These are phyloP conservation scores for Drosophila fungiperda DNA, from an alignment of 2,888 invertebrate genomes.

Conservation along the genomic window DNA sequence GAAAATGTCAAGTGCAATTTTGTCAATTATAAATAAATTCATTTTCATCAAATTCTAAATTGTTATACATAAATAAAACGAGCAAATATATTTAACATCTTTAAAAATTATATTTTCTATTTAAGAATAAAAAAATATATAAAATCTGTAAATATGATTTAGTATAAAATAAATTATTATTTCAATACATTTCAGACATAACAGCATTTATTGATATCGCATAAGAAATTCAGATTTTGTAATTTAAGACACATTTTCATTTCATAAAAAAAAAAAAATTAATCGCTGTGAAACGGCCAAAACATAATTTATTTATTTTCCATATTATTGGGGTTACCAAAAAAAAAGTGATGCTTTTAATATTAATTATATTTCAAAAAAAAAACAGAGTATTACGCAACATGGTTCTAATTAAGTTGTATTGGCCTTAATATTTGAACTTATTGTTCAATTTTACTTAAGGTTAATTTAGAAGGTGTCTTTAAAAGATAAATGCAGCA, in stretches of 20 bases:
- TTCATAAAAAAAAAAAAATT: no score
- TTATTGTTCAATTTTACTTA: neutral
- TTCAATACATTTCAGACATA: no score
- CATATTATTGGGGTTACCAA: no score
- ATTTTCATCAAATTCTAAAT: neutral
- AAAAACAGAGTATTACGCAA: neutral
- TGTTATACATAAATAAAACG: no score
- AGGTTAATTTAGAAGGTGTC: conserved; percentile 8
- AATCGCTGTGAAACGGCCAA: no score
- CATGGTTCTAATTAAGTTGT: neutral
- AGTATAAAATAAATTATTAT: no score
- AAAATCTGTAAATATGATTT: no score
- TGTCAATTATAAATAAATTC: conserved; percentile 7
- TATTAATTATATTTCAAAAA: neutral
- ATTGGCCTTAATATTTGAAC: neutral
- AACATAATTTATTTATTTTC: no score
- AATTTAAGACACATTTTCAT: neutral
- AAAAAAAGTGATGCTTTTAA: no score
- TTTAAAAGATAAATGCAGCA: conserved; percentile 10
- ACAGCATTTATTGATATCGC: neutral
- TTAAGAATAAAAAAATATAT: no score
- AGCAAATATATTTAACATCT: no score
- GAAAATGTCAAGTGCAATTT: conserved; percentile 73
- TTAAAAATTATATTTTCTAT: no score
- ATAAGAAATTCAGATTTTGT: neutral